Base-by-base conservation (phyloP, 2,888 invertebrate species). In the Cephus pygmeus region DNA sequence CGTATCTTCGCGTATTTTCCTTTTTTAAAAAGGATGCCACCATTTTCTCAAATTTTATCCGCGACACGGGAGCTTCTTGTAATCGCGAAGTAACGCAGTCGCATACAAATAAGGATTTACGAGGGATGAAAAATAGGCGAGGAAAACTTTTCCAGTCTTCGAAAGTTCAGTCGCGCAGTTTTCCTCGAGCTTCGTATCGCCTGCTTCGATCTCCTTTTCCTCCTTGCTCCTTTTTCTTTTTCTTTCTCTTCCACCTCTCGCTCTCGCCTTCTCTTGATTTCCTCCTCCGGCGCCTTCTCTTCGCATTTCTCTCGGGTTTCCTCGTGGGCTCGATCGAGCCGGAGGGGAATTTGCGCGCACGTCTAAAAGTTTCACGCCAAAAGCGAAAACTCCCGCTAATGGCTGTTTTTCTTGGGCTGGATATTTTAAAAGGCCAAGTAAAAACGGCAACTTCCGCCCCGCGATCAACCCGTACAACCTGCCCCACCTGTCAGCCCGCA, bases 21-120 rank as follows among this genome's bases (percentile, higher is more conserved):
- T 40, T 15, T 15, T 36, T 15, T 15, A 40, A 15, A 15, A 6
- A 15, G 15, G 40, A 40, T 40, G 40, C 15, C 15, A 15, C 15
- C 6, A 40, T 40, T 15, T 40, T 15, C 31, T 11, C 30, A 12
- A 15, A 71, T n/a, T 12, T 15, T n/a, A 30, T n/a, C n/a, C n/a
- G 3, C 71, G 71, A n/a, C 31, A n/a, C 12, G 30, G n/a, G 11
- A 12, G 71, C 3, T n/a, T 71, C 33, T 71, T 83, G 87, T 90
- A 90, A 90, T 90, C 90, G 89, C 12, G 73, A n/a, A 33, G 89
- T 89, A 89, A 90, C 90, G 88, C 86, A 86, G 86, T 88, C 88
- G 91, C 90, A 90, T 90, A 91, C 91, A 90, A 91, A 91, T 90
- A 90, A 91, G 90, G 90, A 91, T 91, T 91, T 91, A 90, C 88